These are phyloP conservation scores for Arctopsyche grandis DNA, from an alignment of 1,140 invertebrate species.

Conservation along the genomic window DNA sequence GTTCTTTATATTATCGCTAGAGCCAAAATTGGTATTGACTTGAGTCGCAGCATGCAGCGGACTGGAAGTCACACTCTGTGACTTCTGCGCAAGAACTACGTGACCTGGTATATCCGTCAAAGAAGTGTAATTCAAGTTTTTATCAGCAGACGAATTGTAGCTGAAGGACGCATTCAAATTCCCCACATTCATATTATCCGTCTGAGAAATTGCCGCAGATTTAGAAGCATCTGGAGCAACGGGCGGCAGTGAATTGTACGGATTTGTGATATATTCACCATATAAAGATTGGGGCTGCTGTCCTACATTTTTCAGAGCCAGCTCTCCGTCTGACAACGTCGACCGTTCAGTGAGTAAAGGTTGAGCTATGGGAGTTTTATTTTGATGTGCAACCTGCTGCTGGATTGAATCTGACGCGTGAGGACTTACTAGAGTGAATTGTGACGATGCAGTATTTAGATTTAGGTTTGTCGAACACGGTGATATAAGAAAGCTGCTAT, in stretches of 20 bases:
- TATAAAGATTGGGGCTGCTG: constrained; percentile 63
- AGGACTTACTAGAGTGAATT: constrained; percentile 46
- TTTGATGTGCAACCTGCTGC: neutral
- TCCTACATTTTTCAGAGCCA: constrained; percentile 43
- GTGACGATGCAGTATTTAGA: constrained; percentile 52
- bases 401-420: constrained; percentile 38
- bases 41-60: constrained; percentile 58
- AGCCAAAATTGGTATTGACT: constrained; percentile 58
- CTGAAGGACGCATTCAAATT: neutral
- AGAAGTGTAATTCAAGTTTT: constrained; percentile 18
- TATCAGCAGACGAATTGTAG: neutral
- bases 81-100: constrained; percentile 56
- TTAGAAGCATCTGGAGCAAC: neutral
- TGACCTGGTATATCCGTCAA: neutral
- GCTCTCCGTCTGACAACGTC: neutral
- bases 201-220: neutral
- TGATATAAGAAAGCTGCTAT: constrained; percentile 51
- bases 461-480: constrained; percentile 50
- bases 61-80: constrained; percentile 62
- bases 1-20: constrained; percentile 61
- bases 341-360: neutral
- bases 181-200: neutral
- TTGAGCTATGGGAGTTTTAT: neutral
- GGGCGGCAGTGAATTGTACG: constrained; percentile 60
- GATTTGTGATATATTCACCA: constrained; percentile 67